Conservation (phyloP, 2,113 vertebrate species). For the Dascyllus trimaculatus region DNA sequence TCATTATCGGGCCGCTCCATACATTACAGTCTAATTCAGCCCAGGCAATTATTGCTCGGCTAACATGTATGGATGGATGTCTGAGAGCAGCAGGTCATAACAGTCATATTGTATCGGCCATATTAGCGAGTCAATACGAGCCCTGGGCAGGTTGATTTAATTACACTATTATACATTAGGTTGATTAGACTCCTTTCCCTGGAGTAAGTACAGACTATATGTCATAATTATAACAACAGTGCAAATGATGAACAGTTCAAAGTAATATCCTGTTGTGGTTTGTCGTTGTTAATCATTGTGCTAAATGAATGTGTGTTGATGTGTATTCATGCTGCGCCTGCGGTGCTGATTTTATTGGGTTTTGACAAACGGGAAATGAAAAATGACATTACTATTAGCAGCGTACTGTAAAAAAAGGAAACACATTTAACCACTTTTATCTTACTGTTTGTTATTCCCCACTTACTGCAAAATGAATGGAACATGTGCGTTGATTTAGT, state of each 20-base stretch:
- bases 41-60: constrained; percentile 68
- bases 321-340: constrained; percentile 40
- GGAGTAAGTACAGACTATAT: constrained; percentile 87
- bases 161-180: constrained; percentile 74
- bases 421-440: constrained; percentile 18
- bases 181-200: constrained; percentile 90
- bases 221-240: constrained; percentile 94
- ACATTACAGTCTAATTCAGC: constrained; percentile 61
- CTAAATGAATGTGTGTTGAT: constrained; percentile 60
- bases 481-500: constrained; percentile 67
- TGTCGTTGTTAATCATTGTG: constrained; percentile 70
- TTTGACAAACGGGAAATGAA: constrained; percentile 61
- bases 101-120: constrained; percentile 88
- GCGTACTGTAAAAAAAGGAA: constrained; percentile 16
- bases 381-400: constrained; percentile 24
- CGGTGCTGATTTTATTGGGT: constrained; percentile 67
- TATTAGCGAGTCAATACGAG: constrained; percentile 90
- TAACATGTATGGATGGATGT: constrained; percentile 74
- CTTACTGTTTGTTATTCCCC: neutral
- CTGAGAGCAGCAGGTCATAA: constrained; percentile 78
- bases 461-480: constrained; percentile 3
- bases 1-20: constrained; percentile 52
- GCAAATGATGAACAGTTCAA: constrained; percentile 92
- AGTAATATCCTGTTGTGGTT: constrained; percentile 85
- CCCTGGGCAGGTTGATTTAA: constrained; percentile 90